Base-by-base conservation (phyloP, 2,888 invertebrate genomes). In the Nymphalis urticae region DNA sequence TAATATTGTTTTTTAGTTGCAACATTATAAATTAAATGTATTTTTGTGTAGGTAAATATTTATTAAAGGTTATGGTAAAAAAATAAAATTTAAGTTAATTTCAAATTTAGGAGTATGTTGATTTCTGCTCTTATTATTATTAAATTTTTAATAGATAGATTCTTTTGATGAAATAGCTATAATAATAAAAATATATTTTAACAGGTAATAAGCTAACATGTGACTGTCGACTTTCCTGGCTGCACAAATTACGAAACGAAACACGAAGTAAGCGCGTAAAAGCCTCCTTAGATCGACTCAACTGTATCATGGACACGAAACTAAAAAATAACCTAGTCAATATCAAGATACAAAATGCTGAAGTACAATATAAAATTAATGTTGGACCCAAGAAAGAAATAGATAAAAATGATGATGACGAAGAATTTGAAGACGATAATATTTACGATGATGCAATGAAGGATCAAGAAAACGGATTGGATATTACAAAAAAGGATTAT, bases 161-260 rank as follows among this genome's bases (percentile, higher is more conserved):
- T 24, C 68, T 59, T 63, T 63, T 50, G 42, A 63, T 64, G 17
- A 62, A 48, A 58, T 19, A 51, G 42, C 54, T 13, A 47, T 9
- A 19, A 54, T 48, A 48, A 24, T 24, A 17, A 51, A 60, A 60
- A 66, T 32, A 24, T 60, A n/a, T 66, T 62, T 72, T 86, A 85
- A 64, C 95, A 97, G 97, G 96, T 80, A 97, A 97, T 90, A 95
- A 94, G 79, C 94, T 97, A 82, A 94, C 94, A 75, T 97, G 97
- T 86, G 96, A 97, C 89, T 97, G 97, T 83, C 95, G 96, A 24
- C 93, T 97, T 64, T 93, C 95, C 64, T 97, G 97, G 97, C 93
- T 97, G 77, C 95, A 95, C 86, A 94, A 94, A 75, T 90, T 97
- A 63, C 93, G 94, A 67, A 95, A 96, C 85, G 96, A 96, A 80